Evolutionary conservation across 2,113 vertebrate genomes (phyloP).

Genomic region (Platycercus adscitus): DNA sequence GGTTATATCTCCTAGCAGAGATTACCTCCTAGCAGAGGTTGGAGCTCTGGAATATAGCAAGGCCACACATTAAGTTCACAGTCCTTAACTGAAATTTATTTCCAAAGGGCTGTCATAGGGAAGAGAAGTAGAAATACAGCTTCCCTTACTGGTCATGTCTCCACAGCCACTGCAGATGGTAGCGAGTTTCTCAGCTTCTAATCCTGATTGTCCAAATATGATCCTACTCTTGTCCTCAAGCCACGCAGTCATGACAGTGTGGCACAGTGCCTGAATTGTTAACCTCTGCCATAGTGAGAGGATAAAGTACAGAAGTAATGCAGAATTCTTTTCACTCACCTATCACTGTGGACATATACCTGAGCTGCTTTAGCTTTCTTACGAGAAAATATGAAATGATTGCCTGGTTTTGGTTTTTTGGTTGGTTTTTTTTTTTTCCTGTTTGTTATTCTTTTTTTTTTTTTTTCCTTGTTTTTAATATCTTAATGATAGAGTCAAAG

Average conservation of each 20-base stretch:
- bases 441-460: too few species aligned
- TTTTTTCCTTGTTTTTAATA: background rate
- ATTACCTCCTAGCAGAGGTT: background rate
- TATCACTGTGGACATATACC: background rate
- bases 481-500: background rate
- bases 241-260: background rate
- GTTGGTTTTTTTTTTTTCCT: background rate
- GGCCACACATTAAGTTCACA: background rate
- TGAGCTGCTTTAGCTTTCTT: background rate
- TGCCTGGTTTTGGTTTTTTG: background rate
- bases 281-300: background rate
- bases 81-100: background rate
- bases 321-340: background rate
- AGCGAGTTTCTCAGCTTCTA: background rate
- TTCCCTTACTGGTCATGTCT: background rate
- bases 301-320: background rate
- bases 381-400: background rate
- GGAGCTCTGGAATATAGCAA: background rate
- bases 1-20: too few species aligned
- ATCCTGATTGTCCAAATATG: background rate
- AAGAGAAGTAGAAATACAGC: background rate
- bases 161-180: background rate
- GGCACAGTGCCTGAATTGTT: background rate
- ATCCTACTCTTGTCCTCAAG: background rate
- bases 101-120: background rate